Conservation (phyloP, 2,888 invertebrate species). For the Glyphotaelius pellucidus region DNA sequence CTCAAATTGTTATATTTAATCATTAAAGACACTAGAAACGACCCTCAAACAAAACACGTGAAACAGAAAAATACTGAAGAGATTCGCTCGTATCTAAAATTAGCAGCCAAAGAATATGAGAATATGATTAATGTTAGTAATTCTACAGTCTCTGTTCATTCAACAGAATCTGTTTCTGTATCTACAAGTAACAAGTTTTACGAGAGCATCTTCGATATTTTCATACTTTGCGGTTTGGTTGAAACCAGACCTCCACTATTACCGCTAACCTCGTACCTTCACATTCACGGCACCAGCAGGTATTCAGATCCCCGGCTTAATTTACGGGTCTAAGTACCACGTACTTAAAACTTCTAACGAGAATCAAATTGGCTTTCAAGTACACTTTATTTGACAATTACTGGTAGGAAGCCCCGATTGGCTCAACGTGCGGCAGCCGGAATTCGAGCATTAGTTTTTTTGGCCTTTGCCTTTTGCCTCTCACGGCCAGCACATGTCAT, state of each 20-base stretch:
- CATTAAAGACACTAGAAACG: too few species aligned
- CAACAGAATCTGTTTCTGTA: too few species aligned
- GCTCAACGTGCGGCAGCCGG: not conserved
- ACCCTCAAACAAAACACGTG: too few species aligned
- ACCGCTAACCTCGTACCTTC: not conserved
- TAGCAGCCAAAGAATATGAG: too few species aligned
- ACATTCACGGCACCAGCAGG: not conserved
- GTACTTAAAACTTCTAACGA: not conserved
- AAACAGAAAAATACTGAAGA: too few species aligned
- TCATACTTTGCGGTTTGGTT: not conserved
- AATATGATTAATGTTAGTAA: too few species aligned
- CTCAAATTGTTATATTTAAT: too few species aligned
- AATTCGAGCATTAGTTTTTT: not conserved
- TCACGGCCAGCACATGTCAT: not conserved
- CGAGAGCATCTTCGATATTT: not conserved
- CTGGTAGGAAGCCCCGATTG: not conserved
- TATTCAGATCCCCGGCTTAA: not conserved
- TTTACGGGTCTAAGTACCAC: not conserved
- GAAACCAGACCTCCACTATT: not conserved
- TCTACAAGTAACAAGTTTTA: not conserved
- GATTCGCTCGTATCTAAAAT: too few species aligned
- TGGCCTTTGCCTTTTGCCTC: not conserved
- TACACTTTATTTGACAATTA: constrained; percentile 2
- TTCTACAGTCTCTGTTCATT: too few species aligned
- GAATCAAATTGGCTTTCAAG: not conserved